Percentiles rank a stretch among this genome's conserved stretches.
Evolutionary conservation across 2,797 vertebrate species (phyloP).

Genomic region (Pseudotriccus pelzelni): DNA sequence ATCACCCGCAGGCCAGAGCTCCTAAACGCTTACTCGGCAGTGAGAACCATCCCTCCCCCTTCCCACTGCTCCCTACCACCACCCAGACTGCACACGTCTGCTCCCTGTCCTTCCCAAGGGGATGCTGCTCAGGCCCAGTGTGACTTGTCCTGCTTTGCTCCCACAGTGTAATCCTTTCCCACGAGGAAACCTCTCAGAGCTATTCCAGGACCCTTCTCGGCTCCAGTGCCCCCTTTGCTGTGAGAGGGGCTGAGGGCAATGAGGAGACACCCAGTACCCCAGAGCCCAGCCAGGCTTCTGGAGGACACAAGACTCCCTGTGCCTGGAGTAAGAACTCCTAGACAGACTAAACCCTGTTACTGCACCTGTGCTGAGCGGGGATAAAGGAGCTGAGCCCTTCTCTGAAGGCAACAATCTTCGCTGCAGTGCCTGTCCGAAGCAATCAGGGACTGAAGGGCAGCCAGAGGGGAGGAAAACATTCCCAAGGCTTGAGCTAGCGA

Average conservation of each 20-base stretch:
- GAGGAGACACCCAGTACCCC: neutral
- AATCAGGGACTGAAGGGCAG: neutral
- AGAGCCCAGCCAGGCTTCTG: neutral
- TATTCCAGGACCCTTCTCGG: neutral
- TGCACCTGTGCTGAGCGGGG: accelerated
- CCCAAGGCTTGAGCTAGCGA: neutral
- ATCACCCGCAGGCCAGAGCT: accelerated
- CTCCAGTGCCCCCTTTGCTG: neutral
- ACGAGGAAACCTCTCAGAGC: neutral
- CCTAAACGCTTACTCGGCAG: neutral
- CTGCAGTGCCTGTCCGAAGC: neutral
- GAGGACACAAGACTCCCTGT: neutral
- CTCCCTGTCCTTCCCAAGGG: neutral
- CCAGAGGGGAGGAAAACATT: neutral
- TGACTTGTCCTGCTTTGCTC: neutral
- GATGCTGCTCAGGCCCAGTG: neutral
- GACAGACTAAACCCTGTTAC: neutral
- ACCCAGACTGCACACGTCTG: neutral
- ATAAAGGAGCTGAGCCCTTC: neutral
- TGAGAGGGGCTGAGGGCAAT: neutral
- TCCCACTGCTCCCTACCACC: neutral
- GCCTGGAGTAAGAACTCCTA: neutral
- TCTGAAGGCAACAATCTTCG: neutral
- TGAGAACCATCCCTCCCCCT: neutral
- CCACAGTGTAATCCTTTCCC: neutral